Conservation (phyloP, 2,888 invertebrate species). For the Fragum sueziense region DNA sequence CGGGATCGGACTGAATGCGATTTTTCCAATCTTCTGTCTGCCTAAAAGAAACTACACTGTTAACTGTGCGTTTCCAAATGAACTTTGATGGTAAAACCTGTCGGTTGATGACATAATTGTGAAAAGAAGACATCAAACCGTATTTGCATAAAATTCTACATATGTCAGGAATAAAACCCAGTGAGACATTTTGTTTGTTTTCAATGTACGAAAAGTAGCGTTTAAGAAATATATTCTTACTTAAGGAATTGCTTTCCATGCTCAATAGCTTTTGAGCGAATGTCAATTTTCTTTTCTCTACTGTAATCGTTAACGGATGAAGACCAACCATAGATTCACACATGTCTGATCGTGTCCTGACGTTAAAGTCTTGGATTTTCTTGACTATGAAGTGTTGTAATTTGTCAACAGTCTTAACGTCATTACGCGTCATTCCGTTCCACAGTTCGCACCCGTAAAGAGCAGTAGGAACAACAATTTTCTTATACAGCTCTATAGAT, state of each 20-base stretch:
- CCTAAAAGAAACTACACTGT: background rate
- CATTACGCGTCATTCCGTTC: conserved; percentile 1
- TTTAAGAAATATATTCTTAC: conserved; percentile 6
- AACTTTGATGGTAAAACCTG: background rate
- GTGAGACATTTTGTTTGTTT: background rate
- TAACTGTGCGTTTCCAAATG: background rate
- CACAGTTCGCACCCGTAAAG: conserved; percentile 16
- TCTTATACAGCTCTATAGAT: conserved; percentile 8
- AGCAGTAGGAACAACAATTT: background rate
- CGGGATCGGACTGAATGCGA: background rate
- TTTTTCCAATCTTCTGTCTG: background rate
- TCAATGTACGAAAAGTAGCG: no score
- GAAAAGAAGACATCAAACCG: background rate
- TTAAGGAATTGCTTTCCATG: background rate
- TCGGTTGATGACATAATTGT: background rate
- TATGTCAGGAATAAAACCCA: conserved; percentile 16
- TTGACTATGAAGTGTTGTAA: conserved; percentile 14
- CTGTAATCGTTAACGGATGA: background rate
- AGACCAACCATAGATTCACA: conserved; percentile 14
- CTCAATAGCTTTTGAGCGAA: conserved; percentile 9
- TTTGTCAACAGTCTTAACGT: background rate
- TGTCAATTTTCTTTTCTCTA: background rate
- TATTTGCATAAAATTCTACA: background rate
- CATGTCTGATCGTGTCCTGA: conserved; percentile 13
- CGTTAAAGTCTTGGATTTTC: background rate